Evolutionary conservation across 2,113 vertebrate species (phyloP).

Genomic region (Sebastes schlegelii): DNA sequence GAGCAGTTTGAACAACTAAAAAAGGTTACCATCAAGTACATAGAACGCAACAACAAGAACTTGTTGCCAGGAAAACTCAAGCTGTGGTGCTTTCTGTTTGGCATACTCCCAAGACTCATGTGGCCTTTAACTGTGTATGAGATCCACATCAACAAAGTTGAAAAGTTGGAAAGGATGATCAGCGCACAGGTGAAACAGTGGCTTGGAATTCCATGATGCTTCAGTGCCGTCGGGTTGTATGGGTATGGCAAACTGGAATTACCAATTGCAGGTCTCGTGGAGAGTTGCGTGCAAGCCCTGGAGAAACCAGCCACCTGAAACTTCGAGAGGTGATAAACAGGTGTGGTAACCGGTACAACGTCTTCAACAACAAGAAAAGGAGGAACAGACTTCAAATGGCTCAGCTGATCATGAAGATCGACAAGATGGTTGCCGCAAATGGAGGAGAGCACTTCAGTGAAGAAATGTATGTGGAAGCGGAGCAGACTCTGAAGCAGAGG

Average conservation of each 20-base stretch:
- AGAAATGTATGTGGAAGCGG: conserved; percentile 11
- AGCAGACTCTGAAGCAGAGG: background rate
- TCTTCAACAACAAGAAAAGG: conserved; percentile 50
- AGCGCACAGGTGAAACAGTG: background rate
- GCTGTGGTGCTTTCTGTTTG: too few relatives aligned
- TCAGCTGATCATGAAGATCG: conserved; percentile 37
- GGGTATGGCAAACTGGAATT: background rate
- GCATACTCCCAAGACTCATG: background rate
- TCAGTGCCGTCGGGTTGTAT: background rate
- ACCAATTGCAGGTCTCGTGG: background rate
- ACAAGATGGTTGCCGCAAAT: conserved; percentile 55
- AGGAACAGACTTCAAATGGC: conserved; percentile 37
- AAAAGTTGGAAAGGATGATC: background rate
- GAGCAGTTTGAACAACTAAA: too few relatives aligned
- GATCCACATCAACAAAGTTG: too few relatives aligned
- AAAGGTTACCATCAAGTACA: too few relatives aligned
- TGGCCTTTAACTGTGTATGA: too few relatives aligned
- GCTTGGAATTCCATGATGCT: too few relatives aligned
- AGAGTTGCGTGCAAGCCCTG: background rate
- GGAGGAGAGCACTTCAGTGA: conserved; percentile 23
- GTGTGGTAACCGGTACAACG: conserved; percentile 48
- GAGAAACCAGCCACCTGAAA: background rate
- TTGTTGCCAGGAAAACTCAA: too few relatives aligned
- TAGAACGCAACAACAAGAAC: too few relatives aligned
- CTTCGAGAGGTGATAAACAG: conserved; percentile 31